Conservation (phyloP, 1,140 invertebrate species). For the Tetragonula clypearis region DNA sequence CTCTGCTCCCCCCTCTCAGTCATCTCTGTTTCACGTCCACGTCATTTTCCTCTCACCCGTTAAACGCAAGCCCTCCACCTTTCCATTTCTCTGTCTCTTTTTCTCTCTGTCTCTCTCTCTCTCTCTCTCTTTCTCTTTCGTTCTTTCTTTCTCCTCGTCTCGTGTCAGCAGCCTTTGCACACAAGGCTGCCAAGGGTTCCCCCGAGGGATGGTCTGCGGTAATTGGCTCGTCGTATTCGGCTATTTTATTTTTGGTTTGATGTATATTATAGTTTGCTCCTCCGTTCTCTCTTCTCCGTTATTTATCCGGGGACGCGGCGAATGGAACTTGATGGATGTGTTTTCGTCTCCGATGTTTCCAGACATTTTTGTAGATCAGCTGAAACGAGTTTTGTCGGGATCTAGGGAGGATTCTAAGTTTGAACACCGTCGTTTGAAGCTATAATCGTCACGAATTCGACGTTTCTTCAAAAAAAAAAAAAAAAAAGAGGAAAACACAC, state of each 20-base stretch:
- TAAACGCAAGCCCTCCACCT: not conserved
- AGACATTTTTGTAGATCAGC: not conserved
- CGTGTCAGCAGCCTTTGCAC: not conserved
- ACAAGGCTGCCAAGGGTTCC: not conserved
- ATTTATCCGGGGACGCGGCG: not conserved
- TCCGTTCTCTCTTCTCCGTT: not conserved
- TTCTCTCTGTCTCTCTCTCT: not conserved
- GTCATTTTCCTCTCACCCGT: slow-evolving; percentile 37
- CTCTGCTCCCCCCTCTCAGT: slow-evolving; percentile 3
- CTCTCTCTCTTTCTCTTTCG: not conserved
- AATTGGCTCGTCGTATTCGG: slow-evolving; percentile 1
- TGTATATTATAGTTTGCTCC: not conserved
- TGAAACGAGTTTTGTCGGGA: too few species aligned
- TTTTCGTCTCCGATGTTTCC: not conserved
- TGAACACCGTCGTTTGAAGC: too few species aligned
- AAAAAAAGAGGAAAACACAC: too few species aligned
- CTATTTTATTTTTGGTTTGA: not conserved
- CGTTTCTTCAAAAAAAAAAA: too few species aligned
- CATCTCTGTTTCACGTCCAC: slow-evolving; percentile 28
- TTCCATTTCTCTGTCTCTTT: slow-evolving; percentile 2
- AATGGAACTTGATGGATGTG: not conserved
- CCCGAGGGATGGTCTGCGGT: not conserved
- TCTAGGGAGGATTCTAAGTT: too few species aligned
- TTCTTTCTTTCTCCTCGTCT: slow-evolving; percentile 10
- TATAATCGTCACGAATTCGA: too few species aligned